A percentile compares a stretch with the other conserved stretches of the same genome.
These are phyloP conservation scores for Drosophila tropicalis DNA, from an alignment of 1,140 invertebrate genomes.

Conservation along the genomic window DNA sequence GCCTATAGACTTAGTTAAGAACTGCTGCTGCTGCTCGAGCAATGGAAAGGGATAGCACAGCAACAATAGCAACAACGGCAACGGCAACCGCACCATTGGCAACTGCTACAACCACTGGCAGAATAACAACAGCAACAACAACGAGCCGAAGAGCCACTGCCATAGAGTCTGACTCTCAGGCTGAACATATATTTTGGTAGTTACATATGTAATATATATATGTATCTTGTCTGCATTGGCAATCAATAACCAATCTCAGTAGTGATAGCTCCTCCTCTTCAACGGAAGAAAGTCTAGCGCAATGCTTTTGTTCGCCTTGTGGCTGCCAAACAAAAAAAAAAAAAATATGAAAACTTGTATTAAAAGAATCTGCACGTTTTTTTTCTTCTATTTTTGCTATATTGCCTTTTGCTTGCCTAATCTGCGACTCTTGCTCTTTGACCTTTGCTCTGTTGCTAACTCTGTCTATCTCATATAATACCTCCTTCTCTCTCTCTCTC, in stretches of 20 bases:
- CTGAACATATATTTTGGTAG: conserved; percentile 61
- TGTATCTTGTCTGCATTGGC: conserved; percentile 36
- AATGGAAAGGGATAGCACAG: conserved; percentile 40
- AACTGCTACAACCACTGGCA: conserved; percentile 22
- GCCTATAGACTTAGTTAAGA: conserved; percentile 65
- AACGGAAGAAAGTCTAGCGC: conserved; percentile 11
- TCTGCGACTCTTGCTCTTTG: conserved; percentile 3
- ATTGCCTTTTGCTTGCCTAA: conserved; percentile 41
- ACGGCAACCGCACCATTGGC: conserved; percentile 26
- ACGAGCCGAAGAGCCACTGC: conserved; percentile 28
- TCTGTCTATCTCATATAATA: conserved; percentile 10
- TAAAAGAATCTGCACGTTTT: conserved; percentile 64
- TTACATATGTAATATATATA: conserved; percentile 34
- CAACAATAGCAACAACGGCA: conserved; percentile 32
- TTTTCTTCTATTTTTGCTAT: conserved; percentile 4
- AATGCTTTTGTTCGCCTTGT: conserved; percentile 46
- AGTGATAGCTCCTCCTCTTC: conserved; percentile 15
- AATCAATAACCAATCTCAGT: conserved; percentile 12
- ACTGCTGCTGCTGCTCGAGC: conserved; percentile 56
- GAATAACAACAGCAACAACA: conserved; percentile 15
- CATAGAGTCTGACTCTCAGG: conserved; percentile 32
- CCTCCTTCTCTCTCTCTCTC: conserved; percentile 16
- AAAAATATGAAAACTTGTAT: conserved; percentile 39
- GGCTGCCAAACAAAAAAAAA: conserved; percentile 46
- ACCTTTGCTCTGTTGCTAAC: conserved; percentile 31